These are phyloP conservation scores for Gymnorhina tibicen DNA, from an alignment of 2,113 vertebrate species.

Conservation along the genomic window DNA sequence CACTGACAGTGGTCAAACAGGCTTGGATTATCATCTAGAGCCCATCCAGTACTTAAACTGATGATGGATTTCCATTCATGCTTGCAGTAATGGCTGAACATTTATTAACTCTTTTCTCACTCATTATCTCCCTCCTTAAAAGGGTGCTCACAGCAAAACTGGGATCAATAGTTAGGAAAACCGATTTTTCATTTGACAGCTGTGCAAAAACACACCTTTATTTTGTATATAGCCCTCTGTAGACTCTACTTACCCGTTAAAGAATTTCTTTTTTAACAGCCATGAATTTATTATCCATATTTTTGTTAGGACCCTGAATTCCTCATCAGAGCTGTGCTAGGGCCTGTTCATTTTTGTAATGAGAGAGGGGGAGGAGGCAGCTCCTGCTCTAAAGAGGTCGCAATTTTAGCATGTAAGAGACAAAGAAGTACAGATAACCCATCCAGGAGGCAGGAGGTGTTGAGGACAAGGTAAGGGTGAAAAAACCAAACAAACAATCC, in stretches of 20 bases:
- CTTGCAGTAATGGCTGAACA: slow-evolving; percentile 28
- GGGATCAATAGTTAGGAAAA: slow-evolving; percentile 50
- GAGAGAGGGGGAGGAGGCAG: not conserved
- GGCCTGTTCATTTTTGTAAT: not conserved
- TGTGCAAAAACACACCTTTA: not conserved
- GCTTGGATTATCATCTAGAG: not conserved
- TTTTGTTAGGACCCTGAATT: not conserved
- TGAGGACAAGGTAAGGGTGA: not conserved
- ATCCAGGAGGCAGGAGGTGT: not conserved
- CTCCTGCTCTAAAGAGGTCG: not conserved
- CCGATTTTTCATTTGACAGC: not conserved
- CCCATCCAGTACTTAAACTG: slow-evolving; percentile 26
- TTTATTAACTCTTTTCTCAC: slow-evolving; percentile 72
- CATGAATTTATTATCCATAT: not conserved
- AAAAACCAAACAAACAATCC: not conserved
- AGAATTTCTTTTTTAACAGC: not conserved
- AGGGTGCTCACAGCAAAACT: slow-evolving; percentile 39
- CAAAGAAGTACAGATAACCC: not conserved
- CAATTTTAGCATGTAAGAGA: not conserved
- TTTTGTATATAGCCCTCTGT: not conserved
- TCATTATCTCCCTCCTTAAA: slow-evolving; percentile 53
- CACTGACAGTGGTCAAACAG: not conserved
- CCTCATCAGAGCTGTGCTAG: not conserved
- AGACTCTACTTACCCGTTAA: not conserved
- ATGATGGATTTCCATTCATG: slow-evolving; percentile 58